These are phyloP conservation scores for Drosophila nigrodunni DNA, from an alignment of 1,140 invertebrate species.

Conservation along the genomic window DNA sequence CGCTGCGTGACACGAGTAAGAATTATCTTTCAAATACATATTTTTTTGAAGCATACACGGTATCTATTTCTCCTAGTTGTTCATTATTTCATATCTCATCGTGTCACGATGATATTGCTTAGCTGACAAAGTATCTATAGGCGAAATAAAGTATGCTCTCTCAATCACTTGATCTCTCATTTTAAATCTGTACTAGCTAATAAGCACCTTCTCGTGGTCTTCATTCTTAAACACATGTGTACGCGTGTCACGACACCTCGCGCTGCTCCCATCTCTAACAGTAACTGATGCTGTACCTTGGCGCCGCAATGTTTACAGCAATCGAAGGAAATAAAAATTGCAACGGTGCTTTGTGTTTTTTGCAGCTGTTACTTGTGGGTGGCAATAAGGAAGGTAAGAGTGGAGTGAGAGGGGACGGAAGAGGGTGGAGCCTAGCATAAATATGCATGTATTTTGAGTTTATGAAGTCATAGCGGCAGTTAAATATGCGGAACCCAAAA, in stretches of 20 bases:
- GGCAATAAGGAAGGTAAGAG: neutral
- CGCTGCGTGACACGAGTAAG: neutral
- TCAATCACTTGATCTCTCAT: too few species aligned
- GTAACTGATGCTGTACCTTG: conserved; percentile 24
- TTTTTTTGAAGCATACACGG: too few species aligned
- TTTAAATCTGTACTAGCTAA: too few species aligned
- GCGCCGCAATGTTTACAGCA: conserved; percentile 40
- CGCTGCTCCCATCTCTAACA: conserved; percentile 9
- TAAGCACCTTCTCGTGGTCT: too few species aligned
- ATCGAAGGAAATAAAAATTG: conserved; percentile 23
- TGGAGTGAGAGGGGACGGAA: neutral
- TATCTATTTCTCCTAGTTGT: too few species aligned
- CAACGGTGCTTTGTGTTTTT: conserved; percentile 43
- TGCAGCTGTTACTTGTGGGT: conserved; percentile 48
- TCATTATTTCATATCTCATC: too few species aligned
- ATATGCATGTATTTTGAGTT: neutral
- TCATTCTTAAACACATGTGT: neutral
- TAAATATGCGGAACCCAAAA: conserved; percentile 54
- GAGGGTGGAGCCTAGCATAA: conserved; percentile 4
- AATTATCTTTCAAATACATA: neutral
- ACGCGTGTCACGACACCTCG: conserved; percentile 6
- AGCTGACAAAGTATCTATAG: too few species aligned
- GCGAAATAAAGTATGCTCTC: too few species aligned
- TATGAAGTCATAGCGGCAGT: conserved; percentile 2
- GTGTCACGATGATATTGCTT: too few species aligned